phyloP scores from a whole-genome alignment of 2,888 invertebrate species.

The Platycheirus rosarum region DNA sequence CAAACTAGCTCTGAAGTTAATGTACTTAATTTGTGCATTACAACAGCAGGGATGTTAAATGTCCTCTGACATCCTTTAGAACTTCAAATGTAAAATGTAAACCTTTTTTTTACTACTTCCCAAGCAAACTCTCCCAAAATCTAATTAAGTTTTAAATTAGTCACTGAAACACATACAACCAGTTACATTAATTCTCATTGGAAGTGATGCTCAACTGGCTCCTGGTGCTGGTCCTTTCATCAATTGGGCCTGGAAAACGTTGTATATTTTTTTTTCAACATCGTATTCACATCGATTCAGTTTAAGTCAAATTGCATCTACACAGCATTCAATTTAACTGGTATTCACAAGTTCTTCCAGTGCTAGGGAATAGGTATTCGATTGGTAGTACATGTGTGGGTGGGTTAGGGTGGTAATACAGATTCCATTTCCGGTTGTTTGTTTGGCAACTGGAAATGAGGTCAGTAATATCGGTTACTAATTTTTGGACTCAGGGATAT shows the following conservation, averaged over 20 bases:
- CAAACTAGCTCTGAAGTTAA: no score
- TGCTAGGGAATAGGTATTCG: neutral
- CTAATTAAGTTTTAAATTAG: constrained; percentile 63
- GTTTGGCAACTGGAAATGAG: constrained; percentile 50
- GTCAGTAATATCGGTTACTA: constrained; percentile 67
- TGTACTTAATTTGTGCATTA: no score
- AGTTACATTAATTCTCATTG: constrained; percentile 8
- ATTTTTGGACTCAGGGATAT: constrained; percentile 54
- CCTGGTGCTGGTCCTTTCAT: constrained; percentile 17
- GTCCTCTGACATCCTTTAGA: neutral
- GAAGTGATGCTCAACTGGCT: neutral
- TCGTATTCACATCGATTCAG: constrained; percentile 26
- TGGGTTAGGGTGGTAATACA: neutral
- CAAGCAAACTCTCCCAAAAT: constrained; percentile 13
- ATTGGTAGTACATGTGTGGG: constrained; percentile 19
- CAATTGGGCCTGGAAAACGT: constrained; percentile 24
- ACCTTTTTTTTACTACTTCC: neutral
- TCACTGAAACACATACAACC: neutral
- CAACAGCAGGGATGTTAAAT: no score
- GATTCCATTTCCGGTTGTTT: constrained; percentile 49
- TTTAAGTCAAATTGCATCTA: constrained; percentile 21
- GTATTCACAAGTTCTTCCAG: constrained; percentile 28
- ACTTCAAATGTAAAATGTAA: neutral
- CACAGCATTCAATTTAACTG: constrained; percentile 42
- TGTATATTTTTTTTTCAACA: neutral